These are phyloP conservation scores for Sphyrna mokarran DNA, from an alignment of 2,113 vertebrate species.

Conservation along the genomic window DNA sequence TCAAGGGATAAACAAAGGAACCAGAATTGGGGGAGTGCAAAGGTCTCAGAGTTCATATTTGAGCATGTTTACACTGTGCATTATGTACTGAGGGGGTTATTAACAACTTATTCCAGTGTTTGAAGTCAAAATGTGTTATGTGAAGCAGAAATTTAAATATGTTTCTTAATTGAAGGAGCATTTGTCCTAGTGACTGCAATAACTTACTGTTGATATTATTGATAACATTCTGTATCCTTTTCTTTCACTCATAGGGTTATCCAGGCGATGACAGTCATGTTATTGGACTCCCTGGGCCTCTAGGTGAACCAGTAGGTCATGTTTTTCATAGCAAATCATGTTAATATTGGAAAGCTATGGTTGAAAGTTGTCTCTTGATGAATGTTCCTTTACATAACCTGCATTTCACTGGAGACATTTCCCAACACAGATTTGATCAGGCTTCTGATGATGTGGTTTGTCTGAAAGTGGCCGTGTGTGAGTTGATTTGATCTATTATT, in stretches of 20 bases:
- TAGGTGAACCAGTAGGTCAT: conserved; percentile 99
- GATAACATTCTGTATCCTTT: not conserved
- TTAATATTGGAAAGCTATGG: not conserved
- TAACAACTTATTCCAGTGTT: not conserved
- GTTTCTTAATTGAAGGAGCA: not conserved
- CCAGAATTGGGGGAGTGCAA: not conserved
- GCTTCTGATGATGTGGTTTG: too few species aligned
- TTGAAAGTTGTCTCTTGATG: not conserved
- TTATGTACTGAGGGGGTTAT: not conserved
- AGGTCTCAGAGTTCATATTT: not conserved
- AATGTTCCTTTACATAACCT: not conserved
- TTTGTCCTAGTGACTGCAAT: not conserved
- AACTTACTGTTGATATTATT: not conserved
- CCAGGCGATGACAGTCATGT: conserved; percentile 80
- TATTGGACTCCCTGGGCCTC: conserved; percentile 80
- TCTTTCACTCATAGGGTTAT: conserved; percentile 69
- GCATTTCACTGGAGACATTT: too few species aligned
- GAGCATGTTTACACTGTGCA: not conserved
- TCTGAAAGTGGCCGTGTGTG: not conserved
- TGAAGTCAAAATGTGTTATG: not conserved
- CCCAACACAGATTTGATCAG: too few species aligned
- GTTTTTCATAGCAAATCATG: conserved; percentile 62
- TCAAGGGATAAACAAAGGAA: too few species aligned
- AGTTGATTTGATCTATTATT: too few species aligned
- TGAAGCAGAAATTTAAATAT: not conserved